phyloP scores from a whole-genome alignment of 2,113 vertebrate genomes.

The Lycaon pictus region DNA sequence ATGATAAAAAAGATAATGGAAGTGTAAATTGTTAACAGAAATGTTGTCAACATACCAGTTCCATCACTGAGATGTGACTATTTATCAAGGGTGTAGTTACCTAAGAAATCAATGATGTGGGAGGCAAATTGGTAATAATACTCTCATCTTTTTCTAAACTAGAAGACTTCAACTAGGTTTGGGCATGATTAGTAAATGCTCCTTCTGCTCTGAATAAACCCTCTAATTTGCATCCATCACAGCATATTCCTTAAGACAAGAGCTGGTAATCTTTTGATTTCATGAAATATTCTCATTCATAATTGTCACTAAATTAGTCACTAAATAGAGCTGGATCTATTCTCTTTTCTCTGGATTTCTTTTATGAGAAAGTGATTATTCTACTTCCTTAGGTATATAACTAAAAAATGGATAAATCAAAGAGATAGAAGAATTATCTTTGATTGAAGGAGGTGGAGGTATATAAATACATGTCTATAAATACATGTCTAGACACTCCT shows the following conservation, averaged over 20 bases:
- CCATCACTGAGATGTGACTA: constrained; percentile 42
- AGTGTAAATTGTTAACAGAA: constrained; percentile 41
- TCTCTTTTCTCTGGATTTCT: constrained; percentile 61
- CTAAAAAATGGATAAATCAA: constrained; percentile 64
- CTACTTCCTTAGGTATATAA: constrained; percentile 38
- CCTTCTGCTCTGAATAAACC: constrained; percentile 54
- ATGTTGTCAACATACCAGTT: constrained; percentile 51
- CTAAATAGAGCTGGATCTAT: constrained; percentile 28
- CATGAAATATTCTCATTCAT: constrained; percentile 24
- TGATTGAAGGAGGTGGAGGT: constrained; percentile 62
- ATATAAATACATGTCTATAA: constrained; percentile 76
- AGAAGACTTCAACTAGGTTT: constrained; percentile 50
- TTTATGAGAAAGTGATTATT: constrained; percentile 42
- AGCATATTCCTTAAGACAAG: constrained; percentile 35
- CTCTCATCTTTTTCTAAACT: constrained; percentile 19
- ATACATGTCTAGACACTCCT: constrained; percentile 60
- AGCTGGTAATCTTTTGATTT: constrained; percentile 67
- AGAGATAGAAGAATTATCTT: constrained; percentile 74
- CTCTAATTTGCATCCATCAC: constrained; percentile 58
- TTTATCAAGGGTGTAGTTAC: constrained; percentile 39
- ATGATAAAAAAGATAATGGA: constrained; percentile 56
- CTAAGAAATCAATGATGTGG: background rate
- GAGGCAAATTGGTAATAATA: constrained; percentile 37
- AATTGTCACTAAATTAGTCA: constrained; percentile 29
- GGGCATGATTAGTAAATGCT: constrained; percentile 45